A percentile compares a stretch with the other conserved stretches of the same genome.
These are phyloP conservation scores for Xestobium rufovillosum DNA, from an alignment of 2,888 invertebrate species.

Conservation along the genomic window DNA sequence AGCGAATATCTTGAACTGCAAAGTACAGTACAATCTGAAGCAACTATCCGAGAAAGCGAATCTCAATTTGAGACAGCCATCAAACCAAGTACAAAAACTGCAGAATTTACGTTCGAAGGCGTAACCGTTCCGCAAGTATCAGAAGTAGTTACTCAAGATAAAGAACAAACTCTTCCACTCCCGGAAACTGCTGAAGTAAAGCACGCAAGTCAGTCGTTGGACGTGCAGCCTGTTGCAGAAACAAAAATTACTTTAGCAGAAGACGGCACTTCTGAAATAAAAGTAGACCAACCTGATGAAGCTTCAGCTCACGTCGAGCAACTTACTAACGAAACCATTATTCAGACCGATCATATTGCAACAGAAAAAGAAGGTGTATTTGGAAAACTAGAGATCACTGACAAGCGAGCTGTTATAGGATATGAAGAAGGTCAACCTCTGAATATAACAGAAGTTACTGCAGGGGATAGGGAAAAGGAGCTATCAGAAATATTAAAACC, in stretches of 20 bases:
- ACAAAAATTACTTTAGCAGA: conserved; percentile 39
- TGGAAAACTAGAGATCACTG: conserved; percentile 37
- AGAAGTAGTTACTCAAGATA: conserved; percentile 45
- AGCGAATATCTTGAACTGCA: conserved; percentile 48
- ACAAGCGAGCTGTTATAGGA: conserved; percentile 40
- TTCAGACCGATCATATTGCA: conserved; percentile 38
- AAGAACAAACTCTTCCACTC: conserved; percentile 37
- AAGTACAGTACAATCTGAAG: conserved; percentile 49
- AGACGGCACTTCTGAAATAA: conserved; percentile 29
- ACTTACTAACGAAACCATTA: conserved; percentile 42
- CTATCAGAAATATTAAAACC: conserved; percentile 36
- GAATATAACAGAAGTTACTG: conserved; percentile 46
- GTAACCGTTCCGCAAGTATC: conserved; percentile 42
- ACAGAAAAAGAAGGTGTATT: conserved; percentile 42
- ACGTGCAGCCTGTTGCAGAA: conserved; percentile 43
- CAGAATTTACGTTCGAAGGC: conserved; percentile 41
- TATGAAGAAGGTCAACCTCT: conserved; percentile 42
- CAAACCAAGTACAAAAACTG: conserved; percentile 42
- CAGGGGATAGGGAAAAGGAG: conserved; percentile 44
- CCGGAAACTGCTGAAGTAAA: conserved; percentile 33
- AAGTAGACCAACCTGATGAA: conserved; percentile 33
- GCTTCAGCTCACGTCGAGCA: conserved; percentile 45
- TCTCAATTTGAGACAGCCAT: conserved; percentile 43
- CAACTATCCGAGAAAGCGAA: conserved; percentile 53
- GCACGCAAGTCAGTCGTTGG: conserved; percentile 34